These are phyloP conservation scores for Naja naja DNA, from an alignment of 2,113 vertebrate species.

Conservation along the genomic window DNA sequence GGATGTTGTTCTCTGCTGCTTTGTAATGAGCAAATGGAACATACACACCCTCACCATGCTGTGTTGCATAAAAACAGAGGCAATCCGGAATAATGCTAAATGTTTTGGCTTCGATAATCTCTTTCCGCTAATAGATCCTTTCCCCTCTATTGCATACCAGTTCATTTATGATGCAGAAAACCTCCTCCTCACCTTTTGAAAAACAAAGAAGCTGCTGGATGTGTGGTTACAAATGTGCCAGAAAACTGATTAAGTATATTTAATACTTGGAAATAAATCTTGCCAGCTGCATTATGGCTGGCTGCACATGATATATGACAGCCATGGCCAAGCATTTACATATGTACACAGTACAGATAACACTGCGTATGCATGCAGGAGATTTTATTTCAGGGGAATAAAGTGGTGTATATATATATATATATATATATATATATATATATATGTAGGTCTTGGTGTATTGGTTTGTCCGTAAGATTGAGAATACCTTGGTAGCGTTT, in stretches of 20 bases:
- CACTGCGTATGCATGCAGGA: neutral
- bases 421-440: no score
- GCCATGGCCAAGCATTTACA: neutral
- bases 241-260: neutral
- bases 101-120: neutral
- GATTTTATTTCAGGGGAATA: neutral
- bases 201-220: neutral
- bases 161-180: neutral
- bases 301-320: neutral
- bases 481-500: no score
- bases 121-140: neutral
- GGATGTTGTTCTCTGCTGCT: neutral
- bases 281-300: neutral
- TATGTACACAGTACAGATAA: neutral
- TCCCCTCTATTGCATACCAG: neutral
- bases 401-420: neutral
- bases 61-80: neutral
- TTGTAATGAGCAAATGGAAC: neutral
- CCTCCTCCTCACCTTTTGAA: no score
- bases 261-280: neutral
- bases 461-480: no score
- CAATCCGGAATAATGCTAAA: no score
- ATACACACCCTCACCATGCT: no score
- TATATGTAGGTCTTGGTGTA: no score
- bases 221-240: neutral